Evolutionary conservation across 2,113 vertebrate genomes (phyloP).

Genomic region (Plecturocebus donacophilus): DNA sequence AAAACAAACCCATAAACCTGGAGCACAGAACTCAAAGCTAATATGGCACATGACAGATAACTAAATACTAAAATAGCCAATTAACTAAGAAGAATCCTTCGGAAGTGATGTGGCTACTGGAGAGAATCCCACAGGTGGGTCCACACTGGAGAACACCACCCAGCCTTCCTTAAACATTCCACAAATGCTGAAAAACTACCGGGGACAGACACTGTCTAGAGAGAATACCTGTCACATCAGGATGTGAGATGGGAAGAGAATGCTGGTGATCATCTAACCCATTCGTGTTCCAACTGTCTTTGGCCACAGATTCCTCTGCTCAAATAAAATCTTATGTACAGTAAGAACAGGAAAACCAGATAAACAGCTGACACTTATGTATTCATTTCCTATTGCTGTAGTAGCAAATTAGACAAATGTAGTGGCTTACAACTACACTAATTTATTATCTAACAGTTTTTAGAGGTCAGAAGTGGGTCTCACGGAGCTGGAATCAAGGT

Average conservation of each 20-base stretch:
- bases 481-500: not conserved
- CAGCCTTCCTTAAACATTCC: not conserved
- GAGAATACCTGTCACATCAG: not conserved
- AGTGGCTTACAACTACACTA: not conserved
- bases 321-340: not conserved
- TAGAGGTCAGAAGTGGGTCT: not conserved
- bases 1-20: not conserved
- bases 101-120: not conserved
- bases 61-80: not conserved
- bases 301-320: not conserved
- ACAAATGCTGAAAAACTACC: fast-evolving
- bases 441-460: not conserved
- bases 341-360: not conserved
- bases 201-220: not conserved
- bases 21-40: not conserved
- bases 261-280: not conserved
- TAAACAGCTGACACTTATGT: not conserved
- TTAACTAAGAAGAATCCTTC: not conserved
- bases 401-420: not conserved
- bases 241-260: not conserved
- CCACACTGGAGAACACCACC: not conserved
- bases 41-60: not conserved
- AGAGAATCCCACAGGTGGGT: not conserved
- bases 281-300: not conserved
- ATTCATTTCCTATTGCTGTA: not conserved